Conservation (phyloP, 2,888 invertebrate species). For the Lobophora halterata region DNA sequence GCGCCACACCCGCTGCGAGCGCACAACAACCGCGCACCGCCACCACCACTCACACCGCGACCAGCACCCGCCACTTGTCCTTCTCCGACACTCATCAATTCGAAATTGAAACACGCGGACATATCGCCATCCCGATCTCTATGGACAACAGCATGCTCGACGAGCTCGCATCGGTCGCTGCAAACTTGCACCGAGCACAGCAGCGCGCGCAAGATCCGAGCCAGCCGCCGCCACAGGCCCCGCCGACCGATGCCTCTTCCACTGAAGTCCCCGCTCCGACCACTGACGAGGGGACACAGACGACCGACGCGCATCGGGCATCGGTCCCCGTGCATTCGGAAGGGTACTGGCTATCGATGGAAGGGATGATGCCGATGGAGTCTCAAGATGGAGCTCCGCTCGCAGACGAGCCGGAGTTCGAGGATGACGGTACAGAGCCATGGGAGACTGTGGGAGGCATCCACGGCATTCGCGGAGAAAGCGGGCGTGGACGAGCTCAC, state of each 20-base stretch:
- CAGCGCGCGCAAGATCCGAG: constrained; percentile 5
- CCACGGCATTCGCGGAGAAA: too few species aligned
- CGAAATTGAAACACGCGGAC: constrained; percentile 60
- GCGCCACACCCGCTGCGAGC: not conserved
- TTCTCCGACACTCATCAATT: constrained; percentile 56
- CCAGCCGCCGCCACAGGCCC: not conserved
- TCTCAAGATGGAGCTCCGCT: too few species aligned
- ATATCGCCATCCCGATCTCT: constrained; percentile 52
- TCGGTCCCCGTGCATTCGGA: too few species aligned
- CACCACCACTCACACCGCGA: constrained; percentile 35
- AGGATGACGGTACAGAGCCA: too few species aligned
- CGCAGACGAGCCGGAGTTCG: too few species aligned
- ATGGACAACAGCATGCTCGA: constrained; percentile 47
- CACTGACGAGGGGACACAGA: too few species aligned
- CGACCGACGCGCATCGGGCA: too few species aligned
- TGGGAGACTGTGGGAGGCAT: too few species aligned
- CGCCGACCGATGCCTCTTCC: too few species aligned
- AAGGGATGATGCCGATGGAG: too few species aligned
- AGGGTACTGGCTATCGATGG: too few species aligned
- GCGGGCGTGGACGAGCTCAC: not conserved
- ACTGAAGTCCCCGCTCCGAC: too few species aligned
- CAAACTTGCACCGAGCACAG: constrained; percentile 17
- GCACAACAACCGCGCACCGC: constrained; percentile 3
- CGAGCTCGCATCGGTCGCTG: constrained; percentile 37
- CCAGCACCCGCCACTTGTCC: constrained; percentile 44